phyloP scores from a whole-genome alignment of 2,888 invertebrate species.

The Zele albiditarsus region DNA sequence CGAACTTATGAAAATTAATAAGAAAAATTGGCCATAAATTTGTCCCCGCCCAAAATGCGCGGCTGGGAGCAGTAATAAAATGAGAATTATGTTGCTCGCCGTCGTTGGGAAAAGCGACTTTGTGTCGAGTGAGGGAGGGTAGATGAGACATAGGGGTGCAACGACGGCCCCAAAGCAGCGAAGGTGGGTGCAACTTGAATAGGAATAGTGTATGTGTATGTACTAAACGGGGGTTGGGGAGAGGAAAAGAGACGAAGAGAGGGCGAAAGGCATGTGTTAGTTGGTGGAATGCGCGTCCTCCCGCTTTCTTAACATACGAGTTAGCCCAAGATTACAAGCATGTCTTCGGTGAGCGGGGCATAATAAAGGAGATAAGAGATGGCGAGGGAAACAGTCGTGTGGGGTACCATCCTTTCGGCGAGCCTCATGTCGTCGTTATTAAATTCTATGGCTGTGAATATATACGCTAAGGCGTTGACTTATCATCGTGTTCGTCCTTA shows the following conservation, averaged over 20 bases:
- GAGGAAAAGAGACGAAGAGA: slow-evolving; percentile 33
- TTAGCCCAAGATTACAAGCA: slow-evolving; percentile 70
- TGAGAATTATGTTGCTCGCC: slow-evolving; percentile 68
- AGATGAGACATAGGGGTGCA: slow-evolving; percentile 35
- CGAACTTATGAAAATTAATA: slow-evolving; percentile 73
- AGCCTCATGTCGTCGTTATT: slow-evolving; percentile 49
- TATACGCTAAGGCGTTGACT: slow-evolving; percentile 52
- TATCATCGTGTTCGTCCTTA: slow-evolving; percentile 47
- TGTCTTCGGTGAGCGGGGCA: slow-evolving; percentile 57
- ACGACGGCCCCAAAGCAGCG: slow-evolving; percentile 25
- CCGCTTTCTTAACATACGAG: slow-evolving; percentile 66
- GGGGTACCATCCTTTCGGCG: slow-evolving; percentile 24
- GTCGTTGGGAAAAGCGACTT: slow-evolving; percentile 34
- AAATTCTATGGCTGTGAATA: slow-evolving; percentile 53
- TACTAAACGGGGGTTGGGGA: slow-evolving; percentile 11
- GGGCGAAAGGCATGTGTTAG: slow-evolving; percentile 65
- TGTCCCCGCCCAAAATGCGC: slow-evolving; percentile 57
- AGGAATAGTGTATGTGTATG: neutral
- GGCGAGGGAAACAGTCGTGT: slow-evolving; percentile 40
- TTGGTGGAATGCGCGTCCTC: slow-evolving; percentile 68
- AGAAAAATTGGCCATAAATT: slow-evolving; percentile 72
- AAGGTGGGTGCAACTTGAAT: slow-evolving; percentile 25
- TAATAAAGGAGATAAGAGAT: slow-evolving; percentile 24
- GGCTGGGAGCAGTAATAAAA: slow-evolving; percentile 68
- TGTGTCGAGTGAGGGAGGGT: slow-evolving; percentile 19